Conservation (phyloP, 2,797 vertebrate genomes). For the Lacerta viridis region DNA sequence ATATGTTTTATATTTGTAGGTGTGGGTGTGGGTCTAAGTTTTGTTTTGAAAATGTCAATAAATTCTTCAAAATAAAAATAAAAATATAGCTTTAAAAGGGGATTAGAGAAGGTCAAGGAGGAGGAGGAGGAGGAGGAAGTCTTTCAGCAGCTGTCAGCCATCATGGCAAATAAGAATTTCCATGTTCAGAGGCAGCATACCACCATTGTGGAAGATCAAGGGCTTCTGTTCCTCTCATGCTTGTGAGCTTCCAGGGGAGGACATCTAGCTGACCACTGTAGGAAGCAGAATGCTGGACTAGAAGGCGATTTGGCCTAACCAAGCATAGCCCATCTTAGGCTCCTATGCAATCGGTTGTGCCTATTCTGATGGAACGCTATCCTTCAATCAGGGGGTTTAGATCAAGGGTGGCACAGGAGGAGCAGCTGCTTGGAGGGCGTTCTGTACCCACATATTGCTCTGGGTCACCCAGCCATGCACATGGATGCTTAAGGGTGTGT, state of each 20-base stretch:
- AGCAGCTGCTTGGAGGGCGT: not conserved
- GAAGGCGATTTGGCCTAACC: no score
- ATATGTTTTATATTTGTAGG: no score
- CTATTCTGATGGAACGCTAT: no score
- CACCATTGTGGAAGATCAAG: not conserved
- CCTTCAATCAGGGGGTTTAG: no score
- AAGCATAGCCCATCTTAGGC: no score
- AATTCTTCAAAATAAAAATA: no score
- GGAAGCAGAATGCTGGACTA: not conserved
- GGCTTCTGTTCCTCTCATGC: not conserved
- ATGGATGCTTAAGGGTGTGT: not conserved
- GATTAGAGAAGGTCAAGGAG: not conserved
- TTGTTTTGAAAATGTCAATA: no score
- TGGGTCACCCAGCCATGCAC: not conserved
- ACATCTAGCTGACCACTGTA: not conserved
- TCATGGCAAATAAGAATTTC: not conserved
- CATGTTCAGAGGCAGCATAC: not conserved
- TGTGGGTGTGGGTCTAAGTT: no score
- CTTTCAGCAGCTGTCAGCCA: not conserved
- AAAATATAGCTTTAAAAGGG: not conserved
- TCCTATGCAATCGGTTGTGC: no score
- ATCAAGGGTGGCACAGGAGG: no score
- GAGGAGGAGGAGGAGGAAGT: not conserved
- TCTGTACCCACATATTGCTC: no score
- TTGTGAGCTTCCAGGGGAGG: not conserved